Evolutionary conservation across 2,113 vertebrate species (phyloP).

Genomic region (Channa argus): DNA sequence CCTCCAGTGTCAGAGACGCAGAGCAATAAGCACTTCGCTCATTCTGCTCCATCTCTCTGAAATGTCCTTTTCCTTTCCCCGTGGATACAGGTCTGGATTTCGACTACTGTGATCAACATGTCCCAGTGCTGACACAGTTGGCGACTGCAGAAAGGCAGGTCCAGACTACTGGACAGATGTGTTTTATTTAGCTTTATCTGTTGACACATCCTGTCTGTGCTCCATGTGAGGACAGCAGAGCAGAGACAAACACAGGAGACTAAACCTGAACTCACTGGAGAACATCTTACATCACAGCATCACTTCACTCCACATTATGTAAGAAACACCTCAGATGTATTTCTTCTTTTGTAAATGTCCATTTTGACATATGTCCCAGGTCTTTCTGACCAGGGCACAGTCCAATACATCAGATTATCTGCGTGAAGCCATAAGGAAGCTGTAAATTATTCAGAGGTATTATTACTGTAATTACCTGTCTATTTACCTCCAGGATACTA

Average conservation of each 20-base stretch:
- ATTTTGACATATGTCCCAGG: not conserved
- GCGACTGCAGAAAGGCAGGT: conserved; percentile 30
- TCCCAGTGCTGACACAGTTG: conserved; percentile 21
- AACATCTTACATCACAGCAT: conserved; percentile 11
- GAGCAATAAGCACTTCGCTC: conserved; percentile 33
- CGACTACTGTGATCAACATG: conserved; percentile 19
- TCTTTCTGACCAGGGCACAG: not conserved
- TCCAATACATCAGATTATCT: too few relatives aligned
- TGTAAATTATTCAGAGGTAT: too few relatives aligned
- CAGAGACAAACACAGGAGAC: conserved; percentile 32
- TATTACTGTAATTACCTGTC: too few relatives aligned
- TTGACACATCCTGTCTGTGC: conserved; percentile 61
- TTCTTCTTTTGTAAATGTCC: not conserved
- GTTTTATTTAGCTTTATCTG: conserved; percentile 65
- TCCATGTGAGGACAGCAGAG: conserved; percentile 50
- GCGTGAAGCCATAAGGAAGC: too few relatives aligned
- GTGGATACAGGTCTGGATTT: conserved; percentile 14
- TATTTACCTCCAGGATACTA: too few relatives aligned
- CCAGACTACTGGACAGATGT: conserved; percentile 55
- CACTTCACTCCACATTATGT: not conserved
- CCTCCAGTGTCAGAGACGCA: conserved; percentile 41
- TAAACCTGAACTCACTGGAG: conserved; percentile 33
- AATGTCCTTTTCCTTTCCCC: conserved; percentile 21
- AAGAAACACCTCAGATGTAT: not conserved
- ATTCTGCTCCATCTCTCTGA: conserved; percentile 40